phyloP scores from a whole-genome alignment of 2,113 vertebrate genomes.

The Clarias batrachus region DNA sequence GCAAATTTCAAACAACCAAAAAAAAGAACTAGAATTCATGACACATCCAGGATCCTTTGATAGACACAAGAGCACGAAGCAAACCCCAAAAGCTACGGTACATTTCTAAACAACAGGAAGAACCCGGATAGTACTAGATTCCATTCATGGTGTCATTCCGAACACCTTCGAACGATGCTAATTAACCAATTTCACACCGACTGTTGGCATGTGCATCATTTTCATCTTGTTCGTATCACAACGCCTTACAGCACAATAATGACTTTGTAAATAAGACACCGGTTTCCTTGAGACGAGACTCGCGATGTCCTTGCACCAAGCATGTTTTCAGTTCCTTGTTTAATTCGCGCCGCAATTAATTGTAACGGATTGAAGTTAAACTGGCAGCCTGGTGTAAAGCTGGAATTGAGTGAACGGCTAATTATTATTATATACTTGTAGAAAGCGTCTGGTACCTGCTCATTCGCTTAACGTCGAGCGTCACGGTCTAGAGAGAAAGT shows the following conservation, averaged over 20 bases:
- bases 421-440: background rate
- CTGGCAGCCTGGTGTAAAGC: background rate
- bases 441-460: conserved; percentile 4
- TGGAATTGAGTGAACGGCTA: background rate
- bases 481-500: no score
- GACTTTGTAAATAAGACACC: background rate
- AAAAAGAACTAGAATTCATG: background rate
- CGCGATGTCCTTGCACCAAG: background rate
- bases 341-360: no score
- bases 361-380: background rate
- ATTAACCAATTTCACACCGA: background rate
- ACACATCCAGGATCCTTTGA: background rate
- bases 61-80: background rate
- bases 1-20: background rate
- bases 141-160: background rate
- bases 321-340: background rate
- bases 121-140: background rate
- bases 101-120: background rate
- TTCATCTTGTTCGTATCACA: background rate
- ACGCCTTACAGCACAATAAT: background rate
- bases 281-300: background rate
- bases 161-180: background rate
- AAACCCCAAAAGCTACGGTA: background rate
- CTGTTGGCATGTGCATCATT: background rate
- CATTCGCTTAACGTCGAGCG: background rate